Evolutionary conservation across 1,140 invertebrate genomes (phyloP).

Genomic region (Magallana gigas): DNA sequence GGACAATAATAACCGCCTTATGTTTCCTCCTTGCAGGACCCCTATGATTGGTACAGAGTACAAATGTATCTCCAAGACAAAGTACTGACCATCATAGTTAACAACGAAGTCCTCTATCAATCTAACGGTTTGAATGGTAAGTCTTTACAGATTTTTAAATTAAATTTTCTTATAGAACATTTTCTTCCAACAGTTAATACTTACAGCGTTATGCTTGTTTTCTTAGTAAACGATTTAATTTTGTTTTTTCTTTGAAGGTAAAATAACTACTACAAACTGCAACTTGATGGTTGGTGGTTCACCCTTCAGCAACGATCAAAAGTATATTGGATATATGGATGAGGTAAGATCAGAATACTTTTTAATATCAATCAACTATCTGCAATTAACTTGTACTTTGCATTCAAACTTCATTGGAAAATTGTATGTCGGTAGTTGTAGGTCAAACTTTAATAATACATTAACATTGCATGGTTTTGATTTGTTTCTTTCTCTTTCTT

Average conservation of each 20-base stretch:
- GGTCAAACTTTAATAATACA: no score
- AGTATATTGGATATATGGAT: constrained; percentile 8
- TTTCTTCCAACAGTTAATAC: no score
- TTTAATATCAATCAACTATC: no score
- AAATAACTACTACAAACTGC: constrained; percentile 1
- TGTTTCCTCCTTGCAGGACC: constrained; percentile 21
- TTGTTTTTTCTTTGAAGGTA: neutral
- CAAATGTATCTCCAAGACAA: constrained; percentile 33
- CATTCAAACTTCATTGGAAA: no score
- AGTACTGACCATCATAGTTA: constrained; percentile 28
- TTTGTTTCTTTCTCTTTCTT: neutral
- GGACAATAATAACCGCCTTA: neutral
- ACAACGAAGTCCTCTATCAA: constrained; percentile 29
- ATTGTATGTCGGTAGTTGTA: no score
- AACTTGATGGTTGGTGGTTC: neutral
- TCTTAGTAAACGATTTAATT: neutral
- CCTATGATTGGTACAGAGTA: constrained; percentile 31
- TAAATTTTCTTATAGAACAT: neutral
- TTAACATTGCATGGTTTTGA: no score
- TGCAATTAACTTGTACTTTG: no score
- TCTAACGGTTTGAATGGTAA: constrained; percentile 26
- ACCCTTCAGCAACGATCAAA: neutral
- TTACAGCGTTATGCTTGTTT: no score
- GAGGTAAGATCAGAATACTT: neutral
- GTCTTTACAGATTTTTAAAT: neutral